These are phyloP conservation scores for Salvelinus fontinalis DNA, from an alignment of 2,113 vertebrate species.

Conservation along the genomic window DNA sequence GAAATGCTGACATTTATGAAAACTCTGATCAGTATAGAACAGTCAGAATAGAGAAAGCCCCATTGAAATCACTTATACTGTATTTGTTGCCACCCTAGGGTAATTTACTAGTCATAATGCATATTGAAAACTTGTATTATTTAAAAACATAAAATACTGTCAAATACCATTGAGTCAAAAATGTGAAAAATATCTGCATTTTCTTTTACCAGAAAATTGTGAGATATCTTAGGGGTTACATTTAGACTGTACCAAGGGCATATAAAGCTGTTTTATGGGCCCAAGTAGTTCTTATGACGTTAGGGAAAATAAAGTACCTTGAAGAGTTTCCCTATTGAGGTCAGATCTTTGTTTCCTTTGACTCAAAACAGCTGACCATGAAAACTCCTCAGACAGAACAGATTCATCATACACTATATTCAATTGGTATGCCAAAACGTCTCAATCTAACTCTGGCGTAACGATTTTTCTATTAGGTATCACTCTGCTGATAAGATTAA, in stretches of 20 bases:
- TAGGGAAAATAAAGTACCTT: constrained; percentile 4
- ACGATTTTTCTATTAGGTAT: constrained; percentile 3
- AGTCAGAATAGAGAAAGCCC: too few relatives aligned
- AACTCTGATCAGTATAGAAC: too few relatives aligned
- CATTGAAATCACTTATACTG: too few relatives aligned
- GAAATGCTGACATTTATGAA: too few relatives aligned
- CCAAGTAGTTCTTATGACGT: constrained; percentile 3
- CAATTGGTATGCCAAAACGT: neutral
- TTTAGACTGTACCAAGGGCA: neutral
- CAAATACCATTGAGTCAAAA: constrained; percentile 7
- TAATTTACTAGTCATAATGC: too few relatives aligned
- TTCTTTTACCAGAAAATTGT: neutral
- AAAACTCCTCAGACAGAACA: neutral
- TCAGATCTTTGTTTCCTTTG: constrained; percentile 10
- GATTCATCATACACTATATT: constrained; percentile 11
- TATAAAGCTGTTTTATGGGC: neutral
- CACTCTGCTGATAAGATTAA: constrained; percentile 7
- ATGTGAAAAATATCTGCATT: neutral
- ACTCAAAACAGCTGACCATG: constrained; percentile 18
- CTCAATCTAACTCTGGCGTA: neutral
- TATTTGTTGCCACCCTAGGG: too few relatives aligned
- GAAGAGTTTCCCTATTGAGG: constrained; percentile 10
- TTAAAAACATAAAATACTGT: constrained; percentile 17
- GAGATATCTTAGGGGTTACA: neutral
- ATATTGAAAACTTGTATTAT: too few relatives aligned